Evolutionary conservation across 2,113 vertebrate genomes (phyloP).

Genomic region (Malurus elegans): DNA sequence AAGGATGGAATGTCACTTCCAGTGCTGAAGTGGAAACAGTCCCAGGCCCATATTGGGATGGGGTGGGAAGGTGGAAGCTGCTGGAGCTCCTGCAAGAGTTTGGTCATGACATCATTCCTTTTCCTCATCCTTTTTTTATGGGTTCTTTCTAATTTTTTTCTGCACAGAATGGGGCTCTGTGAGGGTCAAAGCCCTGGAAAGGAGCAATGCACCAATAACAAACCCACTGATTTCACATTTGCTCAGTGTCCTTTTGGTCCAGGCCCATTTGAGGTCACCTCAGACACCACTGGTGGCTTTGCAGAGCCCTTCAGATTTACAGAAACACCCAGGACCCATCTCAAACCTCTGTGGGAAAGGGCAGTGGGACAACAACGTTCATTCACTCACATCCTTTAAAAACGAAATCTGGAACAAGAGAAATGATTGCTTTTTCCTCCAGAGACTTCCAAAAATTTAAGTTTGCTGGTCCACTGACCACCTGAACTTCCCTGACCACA

Average conservation of each 20-base stretch:
- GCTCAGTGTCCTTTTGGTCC: background rate
- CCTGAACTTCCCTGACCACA: background rate
- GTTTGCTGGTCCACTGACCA: background rate
- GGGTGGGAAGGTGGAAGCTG: background rate
- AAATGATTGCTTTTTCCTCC: background rate
- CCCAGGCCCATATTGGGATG: background rate
- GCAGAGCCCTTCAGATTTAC: background rate
- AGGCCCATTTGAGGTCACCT: background rate
- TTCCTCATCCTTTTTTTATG: background rate
- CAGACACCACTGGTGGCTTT: background rate
- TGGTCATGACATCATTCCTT: background rate
- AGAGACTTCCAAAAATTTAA: background rate
- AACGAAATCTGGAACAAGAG: background rate
- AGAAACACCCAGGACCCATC: background rate
- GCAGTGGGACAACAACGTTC: background rate
- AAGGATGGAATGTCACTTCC: background rate
- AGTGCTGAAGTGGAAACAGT: background rate
- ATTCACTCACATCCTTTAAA: background rate
- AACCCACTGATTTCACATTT: background rate
- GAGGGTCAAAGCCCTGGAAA: background rate
- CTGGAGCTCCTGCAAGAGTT: background rate
- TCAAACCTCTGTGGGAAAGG: background rate
- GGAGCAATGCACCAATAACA: background rate
- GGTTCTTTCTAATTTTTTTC: background rate
- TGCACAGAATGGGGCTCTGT: rapidly evolving